A percentile compares a stretch with the other conserved stretches of the same genome.
Conservation (phyloP, 2,888 invertebrate species). For the Drosophila recens region DNA sequence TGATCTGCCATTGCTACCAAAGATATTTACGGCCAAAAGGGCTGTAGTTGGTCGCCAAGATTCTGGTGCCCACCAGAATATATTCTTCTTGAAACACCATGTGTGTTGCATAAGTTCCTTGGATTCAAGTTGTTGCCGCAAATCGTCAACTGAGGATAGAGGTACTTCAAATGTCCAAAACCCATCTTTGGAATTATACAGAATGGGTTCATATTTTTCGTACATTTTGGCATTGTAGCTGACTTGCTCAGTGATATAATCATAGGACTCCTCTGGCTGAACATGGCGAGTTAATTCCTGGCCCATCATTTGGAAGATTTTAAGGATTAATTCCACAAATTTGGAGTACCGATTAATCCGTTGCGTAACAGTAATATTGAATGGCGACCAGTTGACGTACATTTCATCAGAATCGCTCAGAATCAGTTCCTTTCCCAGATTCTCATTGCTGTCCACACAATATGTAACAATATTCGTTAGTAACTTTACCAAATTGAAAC, state of each 20-base stretch:
- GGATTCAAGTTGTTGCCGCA: neutral
- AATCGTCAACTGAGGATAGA: neutral
- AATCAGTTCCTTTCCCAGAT: neutral
- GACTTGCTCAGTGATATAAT: conserved; percentile 1
- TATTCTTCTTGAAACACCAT: conserved; percentile 31
- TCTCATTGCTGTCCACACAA: neutral
- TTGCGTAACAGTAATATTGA: conserved; percentile 15
- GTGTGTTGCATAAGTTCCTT: conserved; percentile 23
- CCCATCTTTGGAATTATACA: neutral
- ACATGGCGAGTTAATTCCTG: conserved; percentile 6
- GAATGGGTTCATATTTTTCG: neutral
- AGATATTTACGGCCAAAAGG: conserved; percentile 21
- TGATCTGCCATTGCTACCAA: conserved; percentile 7
- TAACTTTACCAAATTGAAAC: neutral
- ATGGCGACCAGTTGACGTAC: conserved; percentile 21
- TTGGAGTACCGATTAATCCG: conserved; percentile 5
- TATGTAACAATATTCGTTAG: conserved; percentile 28
- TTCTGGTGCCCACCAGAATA: conserved; percentile 48
- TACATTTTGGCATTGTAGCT: conserved; percentile 12
- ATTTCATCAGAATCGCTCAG: conserved; percentile 7
- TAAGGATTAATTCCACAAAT: neutral
- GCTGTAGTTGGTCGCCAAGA: conserved; percentile 11
- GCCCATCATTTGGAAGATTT: conserved; percentile 13
- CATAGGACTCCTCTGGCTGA: conserved; percentile 20
- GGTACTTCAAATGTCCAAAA: conserved; percentile 15